Percentiles rank a stretch among this genome's conserved stretches.
These are phyloP conservation scores for Morpho achilles DNA, from an alignment of 2,888 invertebrate species.

Conservation along the genomic window DNA sequence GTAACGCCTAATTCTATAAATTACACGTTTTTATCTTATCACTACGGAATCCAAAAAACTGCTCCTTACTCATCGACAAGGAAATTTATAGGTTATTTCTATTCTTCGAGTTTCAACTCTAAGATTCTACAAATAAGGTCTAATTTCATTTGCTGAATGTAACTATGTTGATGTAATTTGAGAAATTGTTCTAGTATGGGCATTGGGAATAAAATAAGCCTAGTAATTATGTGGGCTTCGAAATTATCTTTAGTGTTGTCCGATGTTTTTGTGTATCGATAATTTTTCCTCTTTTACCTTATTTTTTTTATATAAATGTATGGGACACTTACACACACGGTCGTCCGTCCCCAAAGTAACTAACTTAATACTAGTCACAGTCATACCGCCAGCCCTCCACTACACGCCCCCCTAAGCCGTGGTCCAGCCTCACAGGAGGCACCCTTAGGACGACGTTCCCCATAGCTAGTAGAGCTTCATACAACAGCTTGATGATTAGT, in stretches of 20 bases:
- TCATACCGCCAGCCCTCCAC: no score
- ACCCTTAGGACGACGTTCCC: no score
- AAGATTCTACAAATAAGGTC: not conserved
- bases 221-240: constrained; percentile 29
- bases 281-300: not conserved
- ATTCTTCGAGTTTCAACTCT: constrained; percentile 2
- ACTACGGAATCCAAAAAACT: constrained; percentile 28
- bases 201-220: constrained; percentile 28
- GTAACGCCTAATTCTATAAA: no score
- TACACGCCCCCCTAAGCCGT: no score
- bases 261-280: constrained; percentile 10
- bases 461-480: no score
- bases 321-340: no score
- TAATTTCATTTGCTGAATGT: not conserved
- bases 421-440: no score
- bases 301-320: no score
- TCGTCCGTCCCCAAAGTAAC: no score
- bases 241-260: constrained; percentile 28
- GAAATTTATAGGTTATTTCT: constrained; percentile 17
- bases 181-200: constrained; percentile 34
- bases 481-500: no score
- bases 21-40: no score
- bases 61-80: constrained; percentile 10
- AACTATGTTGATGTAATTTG: constrained; percentile 31
- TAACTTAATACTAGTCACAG: no score